Evolutionary conservation across 2,888 invertebrate genomes (phyloP).

Genomic region (Poecilus cupreus): DNA sequence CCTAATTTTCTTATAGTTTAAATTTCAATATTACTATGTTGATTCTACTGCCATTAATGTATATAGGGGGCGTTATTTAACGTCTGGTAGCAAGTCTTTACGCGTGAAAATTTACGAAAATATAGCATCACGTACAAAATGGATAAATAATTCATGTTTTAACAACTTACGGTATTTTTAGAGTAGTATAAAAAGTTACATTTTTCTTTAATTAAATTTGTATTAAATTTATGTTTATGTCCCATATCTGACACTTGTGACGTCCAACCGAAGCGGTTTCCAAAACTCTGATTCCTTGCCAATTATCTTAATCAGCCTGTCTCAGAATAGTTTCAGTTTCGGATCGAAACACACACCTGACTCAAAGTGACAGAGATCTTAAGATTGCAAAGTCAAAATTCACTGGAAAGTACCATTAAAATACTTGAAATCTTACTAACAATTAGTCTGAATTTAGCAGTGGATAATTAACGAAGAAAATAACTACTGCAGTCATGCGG

Average conservation of each 20-base stretch:
- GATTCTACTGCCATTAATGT: too few relatives aligned
- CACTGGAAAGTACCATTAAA: neutral
- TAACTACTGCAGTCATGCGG: neutral
- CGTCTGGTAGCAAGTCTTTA: too few relatives aligned
- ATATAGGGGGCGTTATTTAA: too few relatives aligned
- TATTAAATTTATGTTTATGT: conserved; percentile 45
- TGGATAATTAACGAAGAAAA: neutral
- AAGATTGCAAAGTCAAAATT: neutral
- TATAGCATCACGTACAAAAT: too few relatives aligned
- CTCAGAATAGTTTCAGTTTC: conserved; percentile 32
- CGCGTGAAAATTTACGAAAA: too few relatives aligned
- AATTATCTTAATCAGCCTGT: conserved; percentile 52
- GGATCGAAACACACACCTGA: conserved; percentile 32
- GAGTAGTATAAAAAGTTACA: neutral
- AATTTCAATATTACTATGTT: too few relatives aligned
- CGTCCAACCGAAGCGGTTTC: conserved; percentile 18
- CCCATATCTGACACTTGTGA: conserved; percentile 18
- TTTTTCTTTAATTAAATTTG: conserved; percentile 36
- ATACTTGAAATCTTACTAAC: neutral
- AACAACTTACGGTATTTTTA: too few relatives aligned
- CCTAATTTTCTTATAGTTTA: too few relatives aligned
- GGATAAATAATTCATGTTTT: too few relatives aligned
- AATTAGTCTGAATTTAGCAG: neutral
- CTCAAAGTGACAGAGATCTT: neutral
- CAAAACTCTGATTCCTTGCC: conserved; percentile 42